These are phyloP conservation scores for Polietes domitor DNA, from an alignment of 2,888 invertebrate genomes.

Conservation along the genomic window DNA sequence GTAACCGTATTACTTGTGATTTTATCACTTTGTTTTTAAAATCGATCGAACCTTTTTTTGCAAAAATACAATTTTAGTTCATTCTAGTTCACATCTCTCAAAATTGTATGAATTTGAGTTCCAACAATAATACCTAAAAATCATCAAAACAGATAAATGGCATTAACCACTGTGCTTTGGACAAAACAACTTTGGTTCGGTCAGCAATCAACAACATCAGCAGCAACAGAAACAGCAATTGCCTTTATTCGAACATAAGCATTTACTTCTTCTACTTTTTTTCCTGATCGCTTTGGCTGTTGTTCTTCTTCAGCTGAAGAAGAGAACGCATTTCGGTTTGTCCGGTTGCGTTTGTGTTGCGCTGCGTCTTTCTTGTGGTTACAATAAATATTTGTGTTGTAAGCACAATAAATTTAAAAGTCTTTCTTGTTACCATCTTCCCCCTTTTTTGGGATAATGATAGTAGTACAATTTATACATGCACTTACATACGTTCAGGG, in stretches of 20 bases:
- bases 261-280: slow-evolving; percentile 21
- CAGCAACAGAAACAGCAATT: slow-evolving; percentile 49
- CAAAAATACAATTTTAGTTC: too few species aligned
- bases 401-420: slow-evolving; percentile 60
- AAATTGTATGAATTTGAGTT: too few species aligned
- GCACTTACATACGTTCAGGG: too few species aligned
- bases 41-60: too few species aligned
- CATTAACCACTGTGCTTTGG: slow-evolving; percentile 23
- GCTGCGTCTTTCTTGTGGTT: slow-evolving; percentile 51
- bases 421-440: slow-evolving; percentile 31
- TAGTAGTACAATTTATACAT: slow-evolving; percentile 50
- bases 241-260: slow-evolving; percentile 60
- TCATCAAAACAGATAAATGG: background rate
- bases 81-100: too few species aligned
- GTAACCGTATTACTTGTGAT: too few species aligned
- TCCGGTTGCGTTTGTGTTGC: slow-evolving; percentile 8
- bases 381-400: slow-evolving; percentile 65
- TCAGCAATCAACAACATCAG: slow-evolving; percentile 21
- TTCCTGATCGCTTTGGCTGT: background rate
- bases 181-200: slow-evolving; percentile 20
- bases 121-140: too few species aligned
- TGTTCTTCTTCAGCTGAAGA: slow-evolving; percentile 4
- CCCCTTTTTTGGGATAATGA: slow-evolving; percentile 62
- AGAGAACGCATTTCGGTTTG: slow-evolving; percentile 50
- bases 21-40: too few species aligned